Evolutionary conservation across 2,888 invertebrate genomes (phyloP).

Genomic region (Xanthia togata): DNA sequence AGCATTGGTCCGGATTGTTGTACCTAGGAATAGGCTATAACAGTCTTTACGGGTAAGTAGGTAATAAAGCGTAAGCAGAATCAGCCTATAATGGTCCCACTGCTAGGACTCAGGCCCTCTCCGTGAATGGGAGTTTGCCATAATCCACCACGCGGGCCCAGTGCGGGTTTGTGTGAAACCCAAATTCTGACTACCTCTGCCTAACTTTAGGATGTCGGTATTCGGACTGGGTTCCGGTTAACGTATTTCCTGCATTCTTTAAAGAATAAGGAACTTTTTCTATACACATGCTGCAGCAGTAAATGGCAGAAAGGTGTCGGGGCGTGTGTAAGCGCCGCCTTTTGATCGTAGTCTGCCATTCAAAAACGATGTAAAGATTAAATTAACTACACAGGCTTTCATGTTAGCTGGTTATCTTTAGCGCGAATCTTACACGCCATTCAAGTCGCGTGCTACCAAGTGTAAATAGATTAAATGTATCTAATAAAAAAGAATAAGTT

Average conservation of each 20-base stretch:
- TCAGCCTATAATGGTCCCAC: not conserved
- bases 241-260: not conserved
- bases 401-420: conserved; percentile 35
- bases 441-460: conserved; percentile 31
- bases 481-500: not conserved
- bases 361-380: conserved; percentile 51
- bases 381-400: conserved; percentile 45
- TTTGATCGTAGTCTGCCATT: conserved; percentile 28
- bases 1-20: no score
- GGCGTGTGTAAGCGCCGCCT: conserved; percentile 20
- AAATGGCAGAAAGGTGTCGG: conserved; percentile 14
- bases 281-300: not conserved
- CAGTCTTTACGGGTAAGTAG: not conserved
- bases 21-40: not conserved
- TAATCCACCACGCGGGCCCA: not conserved
- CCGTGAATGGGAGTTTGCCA: not conserved
- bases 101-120: not conserved
- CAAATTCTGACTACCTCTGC: not conserved
- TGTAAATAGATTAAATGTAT: conserved; percentile 30
- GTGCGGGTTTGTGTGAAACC: not conserved
- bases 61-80: not conserved
- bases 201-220: not conserved
- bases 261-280: not conserved
- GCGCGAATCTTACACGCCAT: conserved; percentile 23
- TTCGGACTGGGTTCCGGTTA: not conserved